Percentiles rank a stretch among this genome's conserved stretches.
These are phyloP conservation scores for Delia radicum DNA, from an alignment of 1,140 invertebrate species.

Conservation along the genomic window DNA sequence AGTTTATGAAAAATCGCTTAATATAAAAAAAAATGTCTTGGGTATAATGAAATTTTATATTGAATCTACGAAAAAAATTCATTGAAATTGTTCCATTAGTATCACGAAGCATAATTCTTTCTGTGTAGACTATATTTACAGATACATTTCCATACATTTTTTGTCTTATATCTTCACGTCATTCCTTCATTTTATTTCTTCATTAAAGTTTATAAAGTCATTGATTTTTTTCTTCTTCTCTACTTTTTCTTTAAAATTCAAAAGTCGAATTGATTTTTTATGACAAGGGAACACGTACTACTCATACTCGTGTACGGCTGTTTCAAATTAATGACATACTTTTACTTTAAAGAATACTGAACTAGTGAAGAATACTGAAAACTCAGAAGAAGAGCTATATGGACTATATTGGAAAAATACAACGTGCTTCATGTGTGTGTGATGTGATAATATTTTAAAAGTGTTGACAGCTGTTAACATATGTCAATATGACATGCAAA, in stretches of 20 bases:
- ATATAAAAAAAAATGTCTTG: no score
- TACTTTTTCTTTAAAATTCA: not conserved
- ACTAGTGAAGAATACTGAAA: not conserved
- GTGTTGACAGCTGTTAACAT: constrained; percentile 22
- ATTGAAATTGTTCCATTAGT: no score
- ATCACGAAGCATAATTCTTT: no score
- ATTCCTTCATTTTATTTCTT: no score
- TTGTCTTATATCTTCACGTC: no score
- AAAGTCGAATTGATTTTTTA: no score
- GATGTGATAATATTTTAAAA: not conserved
- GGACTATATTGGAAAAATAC: not conserved
- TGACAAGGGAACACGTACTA: constrained; percentile 17
- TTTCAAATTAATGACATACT: constrained; percentile 2
- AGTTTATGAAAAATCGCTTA: no score
- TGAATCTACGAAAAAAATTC: no score
- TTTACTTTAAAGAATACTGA: no score
- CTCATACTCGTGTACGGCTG: no score
- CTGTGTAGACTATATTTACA: no score
- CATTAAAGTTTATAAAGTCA: constrained; percentile 10
- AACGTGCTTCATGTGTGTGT: not conserved
- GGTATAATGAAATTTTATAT: no score
- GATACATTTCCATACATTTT: not conserved
- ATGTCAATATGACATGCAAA: constrained; percentile 22
- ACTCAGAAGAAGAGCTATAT: not conserved
- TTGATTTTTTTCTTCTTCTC: constrained; percentile 6